Conservation (phyloP, 2,113 vertebrate genomes). For the Epinephelus cyanopodus region DNA sequence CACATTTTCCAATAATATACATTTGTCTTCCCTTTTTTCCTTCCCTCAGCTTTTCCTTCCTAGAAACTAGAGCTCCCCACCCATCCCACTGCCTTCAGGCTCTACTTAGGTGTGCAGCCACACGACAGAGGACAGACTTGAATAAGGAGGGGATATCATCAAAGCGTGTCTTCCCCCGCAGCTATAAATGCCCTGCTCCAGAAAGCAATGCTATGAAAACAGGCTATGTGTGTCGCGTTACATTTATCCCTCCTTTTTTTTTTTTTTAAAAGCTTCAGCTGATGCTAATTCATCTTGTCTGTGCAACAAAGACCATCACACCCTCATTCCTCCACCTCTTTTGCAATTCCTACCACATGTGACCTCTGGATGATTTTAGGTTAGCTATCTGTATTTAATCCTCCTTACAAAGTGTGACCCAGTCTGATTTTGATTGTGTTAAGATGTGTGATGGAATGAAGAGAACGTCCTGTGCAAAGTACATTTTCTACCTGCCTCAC, state of each 20-base stretch:
- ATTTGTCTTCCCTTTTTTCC: constrained; percentile 42
- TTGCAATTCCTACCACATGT: constrained; percentile 24
- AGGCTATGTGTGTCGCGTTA: constrained; percentile 57
- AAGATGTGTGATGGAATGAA: background rate
- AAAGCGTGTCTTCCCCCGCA: constrained; percentile 65
- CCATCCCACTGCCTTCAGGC: constrained; percentile 55
- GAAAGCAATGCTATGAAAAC: constrained; percentile 64
- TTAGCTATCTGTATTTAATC: background rate
- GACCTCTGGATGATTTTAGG: constrained; percentile 27
- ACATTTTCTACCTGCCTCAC: background rate
- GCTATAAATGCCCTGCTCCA: constrained; percentile 65
- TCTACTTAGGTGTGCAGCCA: constrained; percentile 62
- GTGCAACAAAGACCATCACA: constrained; percentile 55
- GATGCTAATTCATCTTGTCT: constrained; percentile 67
- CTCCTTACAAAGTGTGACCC: background rate
- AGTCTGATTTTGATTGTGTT: background rate
- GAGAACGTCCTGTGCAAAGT: constrained; percentile 32
- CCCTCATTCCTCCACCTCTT: constrained; percentile 37
- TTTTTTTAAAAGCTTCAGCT: constrained; percentile 31
- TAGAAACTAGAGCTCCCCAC: constrained; percentile 46
- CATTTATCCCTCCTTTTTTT: constrained; percentile 34
- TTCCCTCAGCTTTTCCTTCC: constrained; percentile 36
- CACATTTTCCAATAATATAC: constrained; percentile 74
- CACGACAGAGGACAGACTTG: constrained; percentile 49
- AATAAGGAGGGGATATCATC: constrained; percentile 45